Evolutionary conservation across 2,113 vertebrate genomes (phyloP), one percentile per base, ranked within the genome.

Genomic region (cat (Felis catus)): DNA sequence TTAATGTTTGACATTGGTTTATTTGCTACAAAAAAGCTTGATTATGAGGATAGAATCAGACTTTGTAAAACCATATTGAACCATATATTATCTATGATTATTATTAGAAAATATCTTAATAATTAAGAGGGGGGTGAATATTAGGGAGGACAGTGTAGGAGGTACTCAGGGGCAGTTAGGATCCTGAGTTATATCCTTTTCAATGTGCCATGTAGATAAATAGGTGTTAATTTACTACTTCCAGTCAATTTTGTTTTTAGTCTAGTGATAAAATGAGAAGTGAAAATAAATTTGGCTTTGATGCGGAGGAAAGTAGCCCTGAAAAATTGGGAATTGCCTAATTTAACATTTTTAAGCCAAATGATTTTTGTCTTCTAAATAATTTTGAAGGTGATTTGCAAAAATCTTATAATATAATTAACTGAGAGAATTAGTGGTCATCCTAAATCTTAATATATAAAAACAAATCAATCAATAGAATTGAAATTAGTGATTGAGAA

Each of bases 301-400:
- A 76, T 51, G n/a, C 45, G 31, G 41, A 96, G 48, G 14, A 86
- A 79, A 82, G 39, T 65, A 55, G 31, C 13, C 10, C 10, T 89
- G 71, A 81, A 85, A 86, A 76, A 21, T 39, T 70, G 51, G 11
- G 4, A 96, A 48, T 61, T 45, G 53, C 33, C 19, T 79, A 85
- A 58, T 65, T 78, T 48, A 96, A 73, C 31, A 88, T 66, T 74
- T 93, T 88, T 68, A 79, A 88, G 45, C 13, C 36, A 97, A 74
- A 73, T 82, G 61, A 70, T 70, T 85, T 51, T 74, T 92, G 41
- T 82, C 16, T 41, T 86, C 9, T 71, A 92, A 74, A 48, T 33
- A 82, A 92, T 81, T 85, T 89, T 86, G 1, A 27, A 91, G 81
- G 10, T 61, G 13, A 27, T 68, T 73, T 55, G 58, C 41, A 91